Base-by-base conservation (phyloP, 2,797 vertebrate species). In the Steatocranus sp. region DNA sequence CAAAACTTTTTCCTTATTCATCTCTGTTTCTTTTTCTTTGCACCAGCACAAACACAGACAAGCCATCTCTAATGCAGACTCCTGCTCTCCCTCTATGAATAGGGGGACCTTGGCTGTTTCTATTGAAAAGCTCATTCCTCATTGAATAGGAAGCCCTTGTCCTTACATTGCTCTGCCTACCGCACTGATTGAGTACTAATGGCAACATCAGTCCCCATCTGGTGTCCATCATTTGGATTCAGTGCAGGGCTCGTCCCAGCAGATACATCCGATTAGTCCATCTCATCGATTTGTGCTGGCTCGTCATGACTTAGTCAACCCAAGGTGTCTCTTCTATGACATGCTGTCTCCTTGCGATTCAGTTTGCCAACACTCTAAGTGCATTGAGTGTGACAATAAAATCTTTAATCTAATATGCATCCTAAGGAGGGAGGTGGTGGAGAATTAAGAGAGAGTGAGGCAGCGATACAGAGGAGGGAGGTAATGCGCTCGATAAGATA, bases 241-340 rank as follows among this genome's bases (percentile, higher is more conserved):
- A 94, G 93, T 91, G 90, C 89, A 91, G 89, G 88, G 89, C 82
- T 81, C 25, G 88, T 94, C 93, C 89, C 93, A 89, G 91, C 91
- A 95, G 94, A 96, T 95, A 93, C 93, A 95, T 96, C 95, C 91
- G 94, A 96, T 96, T 96, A 97, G 94, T 93, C 90, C 92, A 87
- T 86, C 86, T 91, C 92, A 95, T 96, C 89, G 95, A 96, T 96
- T 93, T 92, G 89, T 91, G 93, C 92, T 89, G 87, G 86, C 92
- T 94, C 92, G 90, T 95, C 92, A 92, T 92, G 92, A 93, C 94
- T 95, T 93, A 89, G 90, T 94, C 93, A 94, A 94, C 87, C 91
- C 94, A 94, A 94, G 93, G 94, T 94, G 94, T 95, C 94, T 95
- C 93, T 92, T 93, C 93, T 92, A 87, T 92, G 93, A 95, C 94